Evolutionary conservation across 53 echinoderm and acorn worm species (phyloP).

Genomic region (Stichopus horrens): DNA sequence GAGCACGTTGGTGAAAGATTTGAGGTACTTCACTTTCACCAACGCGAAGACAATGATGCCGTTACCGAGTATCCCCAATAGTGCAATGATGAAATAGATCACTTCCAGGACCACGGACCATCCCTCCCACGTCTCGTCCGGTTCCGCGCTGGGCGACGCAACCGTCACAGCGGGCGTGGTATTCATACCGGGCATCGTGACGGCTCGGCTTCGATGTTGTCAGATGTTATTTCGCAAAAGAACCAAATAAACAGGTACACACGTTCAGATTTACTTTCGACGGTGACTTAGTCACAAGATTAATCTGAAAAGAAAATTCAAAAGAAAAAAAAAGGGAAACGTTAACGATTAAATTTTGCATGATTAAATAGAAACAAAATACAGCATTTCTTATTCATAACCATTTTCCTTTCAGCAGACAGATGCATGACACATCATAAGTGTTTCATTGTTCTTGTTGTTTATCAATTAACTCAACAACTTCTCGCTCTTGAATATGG

Average conservation of each 20-base stretch:
- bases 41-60: conserved; percentile 71
- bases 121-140: background rate
- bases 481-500: too few relatives aligned
- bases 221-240: background rate
- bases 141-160: background rate
- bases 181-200: conserved; percentile 6
- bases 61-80: conserved; percentile 72
- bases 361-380: background rate
- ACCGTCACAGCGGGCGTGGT: background rate
- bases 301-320: background rate
- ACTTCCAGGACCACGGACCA: conserved; percentile 38
- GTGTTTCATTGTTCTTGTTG: too few relatives aligned
- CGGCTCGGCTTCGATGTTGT: background rate
- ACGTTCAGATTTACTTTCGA: background rate
- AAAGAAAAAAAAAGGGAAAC: background rate
- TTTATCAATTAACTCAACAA: too few relatives aligned
- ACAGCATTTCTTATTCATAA: too few relatives aligned
- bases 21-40: conserved; percentile 56
- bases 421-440: too few relatives aligned
- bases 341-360: background rate
- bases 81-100: conserved; percentile 63
- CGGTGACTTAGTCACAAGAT: background rate
- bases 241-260: background rate
- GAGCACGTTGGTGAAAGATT: conserved; percentile 72
- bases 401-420: too few relatives aligned